Evolutionary conservation across 2,113 vertebrate species (phyloP).

Genomic region (Microtus montanus): DNA sequence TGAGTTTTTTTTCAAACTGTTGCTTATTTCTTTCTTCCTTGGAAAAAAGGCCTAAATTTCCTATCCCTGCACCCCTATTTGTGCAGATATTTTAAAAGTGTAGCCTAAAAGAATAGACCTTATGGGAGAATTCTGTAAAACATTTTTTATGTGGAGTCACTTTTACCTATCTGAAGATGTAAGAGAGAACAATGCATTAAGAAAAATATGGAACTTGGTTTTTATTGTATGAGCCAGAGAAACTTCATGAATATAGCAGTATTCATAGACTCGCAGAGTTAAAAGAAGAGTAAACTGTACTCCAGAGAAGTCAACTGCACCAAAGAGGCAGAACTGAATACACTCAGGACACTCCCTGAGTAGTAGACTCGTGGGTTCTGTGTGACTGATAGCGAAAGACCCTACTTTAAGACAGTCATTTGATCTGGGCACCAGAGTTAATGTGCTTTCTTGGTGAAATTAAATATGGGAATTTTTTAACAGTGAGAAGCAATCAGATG

Average conservation of each 20-base stretch:
- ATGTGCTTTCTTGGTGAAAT: conserved; percentile 56
- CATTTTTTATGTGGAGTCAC: background rate
- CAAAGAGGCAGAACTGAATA: background rate
- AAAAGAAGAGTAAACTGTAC: background rate
- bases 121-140: conserved; percentile 13
- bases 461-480: conserved; percentile 55
- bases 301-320: background rate
- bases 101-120: conserved; percentile 26
- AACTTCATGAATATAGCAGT: background rate
- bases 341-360: background rate
- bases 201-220: background rate
- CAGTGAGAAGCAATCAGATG: conserved; percentile 7
- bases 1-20: background rate
- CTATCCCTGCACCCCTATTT: background rate
- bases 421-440: conserved; percentile 38
- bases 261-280: background rate
- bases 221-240: conserved; percentile 21
- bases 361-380: background rate
- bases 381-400: background rate
- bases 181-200: background rate
- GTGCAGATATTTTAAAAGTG: conserved; percentile 17
- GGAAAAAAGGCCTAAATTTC: background rate
- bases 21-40: background rate
- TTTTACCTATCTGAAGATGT: background rate
- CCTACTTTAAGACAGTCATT: background rate